phyloP scores from a whole-genome alignment of 2,113 vertebrate species.

The Boulengeromyrus knoepffleri region DNA sequence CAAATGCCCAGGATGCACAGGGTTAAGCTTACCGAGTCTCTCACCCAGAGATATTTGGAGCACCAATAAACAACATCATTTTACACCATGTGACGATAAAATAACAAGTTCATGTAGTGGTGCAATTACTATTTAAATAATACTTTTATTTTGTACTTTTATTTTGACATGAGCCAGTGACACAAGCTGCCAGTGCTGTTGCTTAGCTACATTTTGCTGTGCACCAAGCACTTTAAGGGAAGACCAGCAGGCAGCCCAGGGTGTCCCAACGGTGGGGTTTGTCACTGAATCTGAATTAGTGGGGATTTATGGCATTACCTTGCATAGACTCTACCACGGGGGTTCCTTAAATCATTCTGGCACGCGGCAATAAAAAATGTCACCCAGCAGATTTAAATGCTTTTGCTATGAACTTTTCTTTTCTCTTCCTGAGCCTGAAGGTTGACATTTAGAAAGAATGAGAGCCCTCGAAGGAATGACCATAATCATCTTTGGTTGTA shows the following conservation, averaged over 20 bases:
- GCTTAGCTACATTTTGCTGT: slow-evolving; percentile 7
- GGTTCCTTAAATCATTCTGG: slow-evolving; percentile 34
- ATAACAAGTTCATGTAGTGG: neutral
- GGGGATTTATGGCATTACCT: slow-evolving; percentile 30
- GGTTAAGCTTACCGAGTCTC: neutral
- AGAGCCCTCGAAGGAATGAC: slow-evolving; percentile 22
- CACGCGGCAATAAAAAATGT: slow-evolving; percentile 36
- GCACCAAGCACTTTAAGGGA: slow-evolving; percentile 9
- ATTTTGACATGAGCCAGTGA: slow-evolving; percentile 16
- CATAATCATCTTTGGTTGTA: slow-evolving; percentile 22
- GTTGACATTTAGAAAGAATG: slow-evolving; percentile 40
- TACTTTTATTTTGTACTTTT: slow-evolving; percentile 13
- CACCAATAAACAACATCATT: neutral
- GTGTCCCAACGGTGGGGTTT: slow-evolving; percentile 15
- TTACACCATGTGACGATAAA: neutral
- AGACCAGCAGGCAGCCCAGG: neutral
- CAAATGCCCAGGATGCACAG: neutral
- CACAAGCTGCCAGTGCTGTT: neutral
- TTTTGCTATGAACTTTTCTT: slow-evolving; percentile 23
- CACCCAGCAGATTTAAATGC: slow-evolving; percentile 36
- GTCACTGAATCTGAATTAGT: slow-evolving; percentile 32
- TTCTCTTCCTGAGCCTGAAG: slow-evolving; percentile 15
- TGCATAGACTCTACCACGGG: slow-evolving; percentile 19
- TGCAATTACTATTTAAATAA: neutral
- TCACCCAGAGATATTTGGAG: neutral